phyloP scores from a whole-genome alignment of 2,888 invertebrate species.

The Sinelater perroti region DNA sequence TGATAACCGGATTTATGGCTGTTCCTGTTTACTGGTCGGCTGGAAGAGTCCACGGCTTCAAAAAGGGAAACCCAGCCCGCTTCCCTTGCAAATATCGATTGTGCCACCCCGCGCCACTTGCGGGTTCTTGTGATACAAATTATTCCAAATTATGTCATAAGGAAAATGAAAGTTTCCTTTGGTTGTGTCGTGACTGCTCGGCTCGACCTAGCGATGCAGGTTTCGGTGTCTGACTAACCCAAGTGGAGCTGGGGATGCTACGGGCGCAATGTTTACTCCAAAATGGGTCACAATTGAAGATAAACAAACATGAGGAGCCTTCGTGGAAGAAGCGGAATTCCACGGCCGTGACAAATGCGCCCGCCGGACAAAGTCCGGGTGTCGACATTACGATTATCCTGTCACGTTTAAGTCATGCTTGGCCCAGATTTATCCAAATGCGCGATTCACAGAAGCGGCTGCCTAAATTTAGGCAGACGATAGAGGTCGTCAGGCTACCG shows the following conservation, averaged over 20 bases:
- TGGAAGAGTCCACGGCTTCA: slow-evolving; percentile 26
- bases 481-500: too few relatives aligned
- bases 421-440: slow-evolving; percentile 12
- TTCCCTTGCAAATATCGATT: slow-evolving; percentile 32
- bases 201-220: background rate
- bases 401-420: slow-evolving; percentile 8
- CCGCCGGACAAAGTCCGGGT: slow-evolving; percentile 22
- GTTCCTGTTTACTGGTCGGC: slow-evolving; percentile 11
- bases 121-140: slow-evolving; percentile 25
- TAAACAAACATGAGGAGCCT: slow-evolving; percentile 11
- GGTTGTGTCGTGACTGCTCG: background rate
- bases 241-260: background rate
- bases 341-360: slow-evolving; percentile 10
- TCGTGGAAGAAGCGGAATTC: slow-evolving; percentile 17
- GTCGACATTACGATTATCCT: slow-evolving; percentile 15
- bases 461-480: too few relatives aligned
- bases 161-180: slow-evolving; percentile 2
- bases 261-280: slow-evolving; percentile 5
- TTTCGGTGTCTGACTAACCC: background rate
- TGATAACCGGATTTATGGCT: background rate
- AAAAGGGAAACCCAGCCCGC: slow-evolving; percentile 28
- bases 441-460: too few relatives aligned
- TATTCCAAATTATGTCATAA: slow-evolving; percentile 23
- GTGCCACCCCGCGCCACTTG: slow-evolving; percentile 32
- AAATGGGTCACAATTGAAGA: slow-evolving; percentile 7